Evolutionary conservation across 2,797 vertebrate genomes (phyloP), one percentile per base, ranked within the genome.

Genomic region (Poecilia picta): DNA sequence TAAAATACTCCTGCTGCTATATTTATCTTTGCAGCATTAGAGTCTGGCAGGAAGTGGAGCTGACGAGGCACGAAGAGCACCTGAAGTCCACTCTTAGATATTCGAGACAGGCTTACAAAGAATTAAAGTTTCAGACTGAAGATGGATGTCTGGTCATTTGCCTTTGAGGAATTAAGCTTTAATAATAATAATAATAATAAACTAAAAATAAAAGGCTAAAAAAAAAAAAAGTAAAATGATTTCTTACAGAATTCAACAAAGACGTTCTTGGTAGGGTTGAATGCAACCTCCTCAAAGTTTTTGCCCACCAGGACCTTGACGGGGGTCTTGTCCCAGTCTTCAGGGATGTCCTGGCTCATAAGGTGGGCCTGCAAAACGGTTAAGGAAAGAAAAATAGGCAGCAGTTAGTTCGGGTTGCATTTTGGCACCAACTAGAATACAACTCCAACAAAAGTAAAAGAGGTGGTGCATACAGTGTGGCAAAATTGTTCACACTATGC

Each of bases 221-320:
- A 15, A 47, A 12, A 8, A 66, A 2, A 7, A 1, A 18, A 71
- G 3, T 25, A 33, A 3, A 51, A 8, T n/a, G 51, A n/a, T 62
- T 7, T 43, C 98, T 98, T 94, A 99, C 98, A 99, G 90, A 99
- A 99, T 80, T 99, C 98, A 5, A 99, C 93, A 77, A 99, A 99
- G 72, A 99, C 98, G 3, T 98, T 98, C 95, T 97, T 98, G 1
- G 90, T 91, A 78, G 97, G 89, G 72, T 97, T 92, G 75, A 98
- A 99, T 77, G 93, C 98, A 2, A 99, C 94, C 81, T 99, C 98
- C 82, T 99, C 98, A 1, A 99, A 99, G 93, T 99, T 99, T 87
- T 97, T 98, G 51, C 98, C 98, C 2, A 99, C 98, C 76, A 99
- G 93, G 81, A 98, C 94, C 89, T 94, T 98, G 68, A 99, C 98